Evolutionary conservation across 2,888 invertebrate species (phyloP).

Genomic region (Entomobrya proxima): DNA sequence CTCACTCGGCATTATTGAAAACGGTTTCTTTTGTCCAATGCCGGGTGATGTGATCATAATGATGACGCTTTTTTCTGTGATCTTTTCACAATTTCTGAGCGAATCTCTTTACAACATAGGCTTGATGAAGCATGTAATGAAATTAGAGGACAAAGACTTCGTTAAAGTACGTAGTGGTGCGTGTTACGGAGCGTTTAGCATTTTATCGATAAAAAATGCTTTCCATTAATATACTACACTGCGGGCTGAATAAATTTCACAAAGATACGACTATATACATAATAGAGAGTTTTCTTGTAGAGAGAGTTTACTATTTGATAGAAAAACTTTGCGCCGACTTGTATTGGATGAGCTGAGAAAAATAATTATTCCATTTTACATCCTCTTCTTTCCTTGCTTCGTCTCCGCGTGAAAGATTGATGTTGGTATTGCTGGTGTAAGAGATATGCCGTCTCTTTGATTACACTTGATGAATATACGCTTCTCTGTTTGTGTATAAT

Average conservation of each 20-base stretch:
- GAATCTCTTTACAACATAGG: not conserved
- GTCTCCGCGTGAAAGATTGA: conserved; percentile 12
- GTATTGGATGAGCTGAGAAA: not conserved
- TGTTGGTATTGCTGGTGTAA: conserved; percentile 13
- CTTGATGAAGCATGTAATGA: conserved; percentile 55
- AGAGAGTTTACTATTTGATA: not conserved
- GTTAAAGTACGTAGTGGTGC: conserved; percentile 20
- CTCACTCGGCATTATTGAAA: no score
- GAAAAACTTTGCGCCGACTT: not conserved
- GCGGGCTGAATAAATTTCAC: not conserved
- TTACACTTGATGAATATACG: conserved; percentile 38
- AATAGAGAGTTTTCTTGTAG: not conserved
- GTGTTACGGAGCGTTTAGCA: not conserved
- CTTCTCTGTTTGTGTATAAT: not conserved
- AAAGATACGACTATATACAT: not conserved
- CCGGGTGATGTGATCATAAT: not conserved
- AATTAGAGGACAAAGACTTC: conserved; percentile 53
- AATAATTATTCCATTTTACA: conserved; percentile 37
- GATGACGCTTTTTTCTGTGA: not conserved
- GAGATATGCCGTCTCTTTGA: conserved; percentile 53
- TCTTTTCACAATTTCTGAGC: not conserved
- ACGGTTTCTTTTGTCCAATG: not conserved
- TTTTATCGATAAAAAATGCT: conserved; percentile 8
- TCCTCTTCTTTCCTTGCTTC: not conserved
- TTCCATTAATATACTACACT: conserved; percentile 8